phyloP scores from a whole-genome alignment of 2,113 vertebrate species.

The Marmota monax region DNA sequence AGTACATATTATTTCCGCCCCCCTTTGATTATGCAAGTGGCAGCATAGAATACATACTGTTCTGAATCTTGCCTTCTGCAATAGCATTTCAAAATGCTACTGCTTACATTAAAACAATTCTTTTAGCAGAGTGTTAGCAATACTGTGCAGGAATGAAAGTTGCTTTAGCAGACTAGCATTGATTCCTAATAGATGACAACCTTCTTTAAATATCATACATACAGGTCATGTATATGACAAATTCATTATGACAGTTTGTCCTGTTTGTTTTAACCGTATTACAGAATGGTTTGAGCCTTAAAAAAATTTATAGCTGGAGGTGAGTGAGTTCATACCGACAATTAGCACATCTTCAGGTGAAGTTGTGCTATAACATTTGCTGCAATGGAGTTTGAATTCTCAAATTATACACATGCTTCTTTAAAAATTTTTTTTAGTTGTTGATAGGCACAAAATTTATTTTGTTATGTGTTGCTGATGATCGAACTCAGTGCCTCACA shows the following conservation, averaged over 20 bases:
- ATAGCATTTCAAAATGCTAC: background rate
- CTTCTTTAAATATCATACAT: background rate
- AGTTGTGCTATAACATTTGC: background rate
- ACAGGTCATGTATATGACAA: background rate
- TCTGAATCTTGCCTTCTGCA: background rate
- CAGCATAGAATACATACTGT: background rate
- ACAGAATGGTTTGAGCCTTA: background rate
- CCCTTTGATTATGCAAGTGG: background rate
- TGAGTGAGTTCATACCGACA: background rate
- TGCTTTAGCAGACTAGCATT: background rate
- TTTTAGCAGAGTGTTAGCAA: background rate
- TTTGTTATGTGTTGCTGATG: no score
- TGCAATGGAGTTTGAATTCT: background rate
- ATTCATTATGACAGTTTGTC: background rate
- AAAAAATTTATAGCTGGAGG: background rate
- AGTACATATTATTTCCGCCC: background rate
- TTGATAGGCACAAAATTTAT: no score
- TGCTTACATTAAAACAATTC: background rate
- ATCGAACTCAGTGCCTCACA: no score
- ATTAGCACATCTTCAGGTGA: background rate
- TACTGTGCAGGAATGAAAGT: background rate
- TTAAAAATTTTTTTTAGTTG: no score
- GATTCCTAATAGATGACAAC: background rate
- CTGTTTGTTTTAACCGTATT: background rate
- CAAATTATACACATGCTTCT: background rate